phyloP scores from a whole-genome alignment of 2,113 vertebrate species.

The Istiophorus platypterus region DNA sequence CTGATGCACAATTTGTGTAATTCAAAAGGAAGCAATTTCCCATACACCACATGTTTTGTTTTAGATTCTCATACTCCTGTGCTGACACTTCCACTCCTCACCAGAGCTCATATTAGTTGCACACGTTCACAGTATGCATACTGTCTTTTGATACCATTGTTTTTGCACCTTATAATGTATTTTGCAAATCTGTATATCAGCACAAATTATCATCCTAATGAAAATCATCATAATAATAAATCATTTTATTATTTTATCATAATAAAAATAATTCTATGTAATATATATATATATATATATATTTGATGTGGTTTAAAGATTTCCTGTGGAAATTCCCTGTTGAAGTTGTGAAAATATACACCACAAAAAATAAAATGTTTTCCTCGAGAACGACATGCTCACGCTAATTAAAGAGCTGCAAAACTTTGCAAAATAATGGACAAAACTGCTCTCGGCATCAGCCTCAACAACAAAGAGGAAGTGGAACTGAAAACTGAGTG shows the following conservation, averaged over 20 bases:
- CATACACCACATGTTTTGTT: background rate
- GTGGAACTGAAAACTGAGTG: slow-evolving; percentile 64
- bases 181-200: background rate
- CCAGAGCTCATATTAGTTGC: background rate
- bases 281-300: background rate
- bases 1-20: background rate
- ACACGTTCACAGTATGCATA: background rate
- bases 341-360: background rate
- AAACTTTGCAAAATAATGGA: background rate
- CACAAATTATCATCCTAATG: background rate
- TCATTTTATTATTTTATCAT: too few relatives aligned
- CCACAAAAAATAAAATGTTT: background rate
- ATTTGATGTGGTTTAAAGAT: background rate
- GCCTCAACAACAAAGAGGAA: slow-evolving; percentile 69
- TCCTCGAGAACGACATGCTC: background rate
- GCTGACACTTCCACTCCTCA: slow-evolving; percentile 13
- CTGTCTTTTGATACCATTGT: background rate
- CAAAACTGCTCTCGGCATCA: slow-evolving; percentile 37
- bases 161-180: background rate
- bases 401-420: slow-evolving; percentile 9
- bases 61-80: background rate
- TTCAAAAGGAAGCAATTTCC: background rate
- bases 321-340: background rate
- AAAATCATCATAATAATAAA: too few relatives aligned
- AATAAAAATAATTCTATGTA: too few relatives aligned